Evolutionary conservation across 2,888 invertebrate species (phyloP).

Genomic region (Plutella xylostella): DNA sequence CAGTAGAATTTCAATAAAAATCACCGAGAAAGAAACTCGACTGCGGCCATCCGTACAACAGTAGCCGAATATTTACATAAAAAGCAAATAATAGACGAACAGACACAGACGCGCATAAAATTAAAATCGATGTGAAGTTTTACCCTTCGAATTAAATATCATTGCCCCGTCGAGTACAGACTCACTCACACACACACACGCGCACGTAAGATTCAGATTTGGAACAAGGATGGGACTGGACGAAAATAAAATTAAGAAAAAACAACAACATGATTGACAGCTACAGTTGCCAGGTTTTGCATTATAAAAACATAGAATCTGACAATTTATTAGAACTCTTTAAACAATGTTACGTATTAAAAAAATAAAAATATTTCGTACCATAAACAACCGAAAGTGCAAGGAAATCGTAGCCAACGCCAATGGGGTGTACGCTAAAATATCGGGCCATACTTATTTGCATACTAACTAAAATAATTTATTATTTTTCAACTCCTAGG

Average conservation of each 20-base stretch:
- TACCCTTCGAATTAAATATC: constrained; percentile 69
- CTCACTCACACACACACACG: constrained; percentile 25
- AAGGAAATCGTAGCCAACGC: constrained; percentile 41
- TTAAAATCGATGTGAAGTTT: constrained; percentile 67
- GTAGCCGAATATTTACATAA: constrained; percentile 64
- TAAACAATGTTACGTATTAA: not conserved
- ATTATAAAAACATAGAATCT: no score
- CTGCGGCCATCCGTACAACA: constrained; percentile 56
- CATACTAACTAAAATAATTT: constrained; percentile 71
- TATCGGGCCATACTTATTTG: constrained; percentile 64
- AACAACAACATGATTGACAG: no score
- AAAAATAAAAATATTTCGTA: constrained; percentile 28
- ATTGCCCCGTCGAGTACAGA: constrained; percentile 52
- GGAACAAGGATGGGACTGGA: constrained; percentile 6
- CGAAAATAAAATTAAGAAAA: no score
- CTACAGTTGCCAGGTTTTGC: no score
- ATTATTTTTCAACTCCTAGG: constrained; percentile 67
- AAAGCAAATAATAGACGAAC: constrained; percentile 62
- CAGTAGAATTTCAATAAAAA: constrained; percentile 26
- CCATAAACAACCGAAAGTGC: constrained; percentile 51
- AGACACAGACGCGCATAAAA: constrained; percentile 66
- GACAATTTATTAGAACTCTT: no score
- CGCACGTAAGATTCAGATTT: constrained; percentile 19
- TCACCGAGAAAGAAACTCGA: constrained; percentile 46
- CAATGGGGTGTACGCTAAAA: constrained; percentile 64